A percentile compares a stretch with the other conserved stretches of the same genome.
Conservation (phyloP, 1,140 invertebrate species). For the Bombus pyrosoma region DNA sequence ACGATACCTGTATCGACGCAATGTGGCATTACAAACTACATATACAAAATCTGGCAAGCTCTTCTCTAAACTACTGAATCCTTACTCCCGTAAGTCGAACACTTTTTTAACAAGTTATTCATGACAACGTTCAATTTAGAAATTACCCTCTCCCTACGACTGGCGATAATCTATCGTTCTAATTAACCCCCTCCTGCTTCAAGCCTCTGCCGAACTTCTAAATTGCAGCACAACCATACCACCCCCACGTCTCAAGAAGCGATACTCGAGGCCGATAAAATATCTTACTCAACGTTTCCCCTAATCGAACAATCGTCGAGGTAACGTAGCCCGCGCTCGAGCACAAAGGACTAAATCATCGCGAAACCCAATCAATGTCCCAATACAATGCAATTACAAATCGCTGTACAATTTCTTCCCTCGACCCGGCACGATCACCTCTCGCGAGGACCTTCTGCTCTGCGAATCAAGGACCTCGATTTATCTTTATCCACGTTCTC, state of each 20-base stretch:
- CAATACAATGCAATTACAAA: conserved; percentile 27
- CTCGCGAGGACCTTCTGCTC: conserved; percentile 20
- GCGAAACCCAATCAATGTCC: conserved; percentile 22
- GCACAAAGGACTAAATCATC: conserved; percentile 23
- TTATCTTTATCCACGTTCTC: conserved; percentile 20
- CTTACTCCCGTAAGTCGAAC: too few species aligned
- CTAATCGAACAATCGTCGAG: not conserved
- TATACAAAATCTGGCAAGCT: too few species aligned
- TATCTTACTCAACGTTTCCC: too few species aligned
- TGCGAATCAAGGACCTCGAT: conserved; percentile 27
- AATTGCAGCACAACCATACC: not conserved
- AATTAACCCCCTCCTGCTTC: not conserved
- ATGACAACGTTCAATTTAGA: not conserved
- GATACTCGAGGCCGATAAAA: not conserved
- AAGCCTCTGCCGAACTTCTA: not conserved
- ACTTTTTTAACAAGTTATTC: too few species aligned
- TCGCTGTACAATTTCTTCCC: conserved; percentile 12
- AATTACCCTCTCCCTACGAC: not conserved
- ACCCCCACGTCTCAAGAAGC: too few species aligned
- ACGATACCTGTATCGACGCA: too few species aligned
- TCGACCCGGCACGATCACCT: not conserved
- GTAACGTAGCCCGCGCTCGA: not conserved
- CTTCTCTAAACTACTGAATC: too few species aligned
- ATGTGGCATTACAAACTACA: too few species aligned
- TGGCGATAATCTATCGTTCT: not conserved